Evolutionary conservation across 2,888 invertebrate species (phyloP), one percentile per base, ranked within the genome.

Genomic region (Drosophila tanythrix): DNA sequence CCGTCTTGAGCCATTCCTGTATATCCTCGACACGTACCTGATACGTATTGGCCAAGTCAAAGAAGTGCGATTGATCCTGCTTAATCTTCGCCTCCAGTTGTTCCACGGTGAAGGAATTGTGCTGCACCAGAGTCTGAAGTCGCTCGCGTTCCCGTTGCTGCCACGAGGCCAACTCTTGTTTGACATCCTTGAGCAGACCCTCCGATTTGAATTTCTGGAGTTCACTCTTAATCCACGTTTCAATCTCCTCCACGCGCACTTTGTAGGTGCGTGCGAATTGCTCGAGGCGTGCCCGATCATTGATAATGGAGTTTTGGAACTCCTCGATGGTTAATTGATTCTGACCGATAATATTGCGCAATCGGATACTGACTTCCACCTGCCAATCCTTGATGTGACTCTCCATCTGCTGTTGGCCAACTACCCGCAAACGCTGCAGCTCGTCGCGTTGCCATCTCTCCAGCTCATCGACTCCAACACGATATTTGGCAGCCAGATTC

Each of bases 241-340:
- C 92, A 1, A 93, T 89, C 68, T 93, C 93, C n/a, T 90, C 89
- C 10, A 92, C 90, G 51, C 91, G 90, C 4, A 92, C 86, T 70
- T 92, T 92, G 57, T 93, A 92, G 5, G 88, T 86, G 3, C 79
- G 80, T 0, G 93, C 92, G 61, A 93, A 78, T 11, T 90, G 76
- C 62, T 91, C 90, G 3, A 93, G 56, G 1, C 89, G 88, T 0
- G 87, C 82, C 15, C 92, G 92, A 81, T 93, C 93, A 35, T 86
- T 91, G 6, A 91, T 82, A 3, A 93, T 83, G 27, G 89, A 90
- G 36, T 74, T 81, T 79, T 92, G 91, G 76, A 93, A 92, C 68
- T 93, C 91, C 33, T 92, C 92, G 18, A 93, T 89, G n/a, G 92
- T 92, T 21, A 92, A 63, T 61, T 93, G 91, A 40, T 93, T 93